Evolutionary conservation across 2,113 vertebrate species (phyloP), one percentile per base, ranked within the genome.

Genomic region (Microcebus tavaratra): DNA sequence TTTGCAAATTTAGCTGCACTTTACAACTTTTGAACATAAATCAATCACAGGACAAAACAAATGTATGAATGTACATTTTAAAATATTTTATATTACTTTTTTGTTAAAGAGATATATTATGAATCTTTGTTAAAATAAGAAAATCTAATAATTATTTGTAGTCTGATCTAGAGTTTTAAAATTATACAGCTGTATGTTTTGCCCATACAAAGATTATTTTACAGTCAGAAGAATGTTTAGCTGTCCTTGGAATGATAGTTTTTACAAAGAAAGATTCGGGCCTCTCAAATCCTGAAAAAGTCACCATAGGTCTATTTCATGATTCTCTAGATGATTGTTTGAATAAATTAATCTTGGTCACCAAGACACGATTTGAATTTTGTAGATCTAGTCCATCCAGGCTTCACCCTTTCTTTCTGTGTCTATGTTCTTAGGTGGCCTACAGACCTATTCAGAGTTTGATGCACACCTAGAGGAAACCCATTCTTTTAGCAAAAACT

Each of bases 21-120:
- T 91, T 72, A 85, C 6, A 88, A 93, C 29, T 91, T 96, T 55
- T 36, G 63, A 14, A 91, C 70, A 86, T 79, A 89, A 87, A 92
- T 96, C 31, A 92, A 84, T 96, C 63, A 90, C 3, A 85, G 8
- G 9, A 21, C 1, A 85, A 95, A 91, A 57, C 10, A 20, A 89
- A 14, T 65, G 14, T 67, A 48, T 15, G 8, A 75, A 61, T 59
- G 11, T 48, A 78, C 14, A 83, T 63, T 84, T 90, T 73, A 15
- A 34, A 79, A 76, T 9, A 91, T 70, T 94, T 45, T 48, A 70
- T 36, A 48, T 34, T 84, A 23, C 36, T 42, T 61, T 57, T 70
- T 88, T 48, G 34, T 57, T 73, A 84, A 84, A 92, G 15, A 87
- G 18, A 67, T 63, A 57, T 68, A 61, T 68, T 90, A 5, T 94